Conservation (phyloP, 1,140 invertebrate genomes). For the Geopemphigus sp. region DNA sequence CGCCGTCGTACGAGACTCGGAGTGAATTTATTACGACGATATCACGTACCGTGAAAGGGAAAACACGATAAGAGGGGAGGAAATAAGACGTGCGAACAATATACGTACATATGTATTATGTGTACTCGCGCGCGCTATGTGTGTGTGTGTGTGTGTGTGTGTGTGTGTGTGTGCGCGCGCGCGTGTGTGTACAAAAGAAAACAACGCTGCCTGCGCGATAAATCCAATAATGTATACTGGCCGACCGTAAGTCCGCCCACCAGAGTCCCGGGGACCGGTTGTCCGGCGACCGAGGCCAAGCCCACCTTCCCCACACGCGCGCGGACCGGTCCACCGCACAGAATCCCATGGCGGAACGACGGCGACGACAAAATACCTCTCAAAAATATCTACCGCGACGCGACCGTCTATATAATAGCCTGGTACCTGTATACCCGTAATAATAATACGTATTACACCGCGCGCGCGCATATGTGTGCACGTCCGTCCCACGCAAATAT, state of each 20-base stretch:
- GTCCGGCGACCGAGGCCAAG: constrained; percentile 41
- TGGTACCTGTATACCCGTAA: neutral
- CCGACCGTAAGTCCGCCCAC: constrained; percentile 47
- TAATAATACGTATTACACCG: neutral
- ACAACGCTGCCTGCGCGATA: neutral
- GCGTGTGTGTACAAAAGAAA: neutral
- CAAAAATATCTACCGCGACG: neutral
- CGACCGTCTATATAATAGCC: neutral
- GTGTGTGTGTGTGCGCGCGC: too few relatives aligned
- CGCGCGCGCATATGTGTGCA: neutral
- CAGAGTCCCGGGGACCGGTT: constrained; percentile 20
- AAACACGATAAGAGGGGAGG: too few relatives aligned
- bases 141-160: too few relatives aligned
- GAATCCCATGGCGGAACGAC: constrained; percentile 44
- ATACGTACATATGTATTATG: too few relatives aligned
- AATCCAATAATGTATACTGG: constrained; percentile 37
- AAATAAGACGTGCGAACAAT: too few relatives aligned
- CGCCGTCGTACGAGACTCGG: too few relatives aligned
- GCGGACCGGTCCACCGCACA: constrained; percentile 47
- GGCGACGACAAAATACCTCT: neutral
- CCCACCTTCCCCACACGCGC: constrained; percentile 21
- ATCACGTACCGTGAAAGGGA: too few relatives aligned
- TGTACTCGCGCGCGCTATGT: too few relatives aligned
- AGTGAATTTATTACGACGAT: too few relatives aligned
- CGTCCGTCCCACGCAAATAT: neutral